Percentiles rank a stretch among this genome's conserved stretches.
phyloP scores from a whole-genome alignment of 2,797 vertebrate species.

The Gephyroberyx darwinii region DNA sequence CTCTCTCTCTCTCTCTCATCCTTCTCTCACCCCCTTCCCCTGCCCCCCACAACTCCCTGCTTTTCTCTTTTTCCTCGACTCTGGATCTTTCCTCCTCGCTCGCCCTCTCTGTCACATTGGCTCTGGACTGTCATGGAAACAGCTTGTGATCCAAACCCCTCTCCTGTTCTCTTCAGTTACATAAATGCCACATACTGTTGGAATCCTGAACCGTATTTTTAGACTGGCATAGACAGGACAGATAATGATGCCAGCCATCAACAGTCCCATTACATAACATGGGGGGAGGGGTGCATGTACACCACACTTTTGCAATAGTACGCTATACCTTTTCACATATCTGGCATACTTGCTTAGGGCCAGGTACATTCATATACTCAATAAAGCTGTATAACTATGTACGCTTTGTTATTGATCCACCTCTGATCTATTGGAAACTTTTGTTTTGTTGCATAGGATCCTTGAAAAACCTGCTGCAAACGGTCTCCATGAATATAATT shows the following conservation, averaged over 20 bases:
- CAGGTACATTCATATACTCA: conserved; percentile 32
- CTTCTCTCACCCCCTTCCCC: conserved; percentile 7
- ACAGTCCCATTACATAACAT: conserved; percentile 69
- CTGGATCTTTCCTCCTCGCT: conserved; percentile 44
- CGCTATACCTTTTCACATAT: conserved; percentile 35
- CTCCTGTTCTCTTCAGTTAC: conserved; percentile 66
- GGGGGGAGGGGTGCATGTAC: conserved; percentile 29
- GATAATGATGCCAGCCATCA: conserved; percentile 70
- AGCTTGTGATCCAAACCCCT: conserved; percentile 65
- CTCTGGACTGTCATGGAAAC: conserved; percentile 66
- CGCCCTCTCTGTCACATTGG: conserved; percentile 57
- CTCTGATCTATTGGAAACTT: conserved; percentile 9
- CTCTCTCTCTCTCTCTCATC: conserved; percentile 17
- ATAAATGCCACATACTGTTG: conserved; percentile 72
- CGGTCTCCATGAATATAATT: background rate
- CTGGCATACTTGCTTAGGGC: conserved; percentile 25
- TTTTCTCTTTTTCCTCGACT: conserved; percentile 28
- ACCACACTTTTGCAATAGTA: conserved; percentile 30
- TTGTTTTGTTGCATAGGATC: background rate
- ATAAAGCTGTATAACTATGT: conserved; percentile 15
- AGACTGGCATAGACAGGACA: conserved; percentile 61
- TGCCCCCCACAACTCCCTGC: background rate
- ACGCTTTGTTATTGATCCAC: conserved; percentile 9
- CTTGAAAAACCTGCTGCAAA: conserved; percentile 5
- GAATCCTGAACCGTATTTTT: conserved; percentile 71